Conservation (phyloP, 2,113 vertebrate genomes). For the Dasyornis broadbenti region DNA sequence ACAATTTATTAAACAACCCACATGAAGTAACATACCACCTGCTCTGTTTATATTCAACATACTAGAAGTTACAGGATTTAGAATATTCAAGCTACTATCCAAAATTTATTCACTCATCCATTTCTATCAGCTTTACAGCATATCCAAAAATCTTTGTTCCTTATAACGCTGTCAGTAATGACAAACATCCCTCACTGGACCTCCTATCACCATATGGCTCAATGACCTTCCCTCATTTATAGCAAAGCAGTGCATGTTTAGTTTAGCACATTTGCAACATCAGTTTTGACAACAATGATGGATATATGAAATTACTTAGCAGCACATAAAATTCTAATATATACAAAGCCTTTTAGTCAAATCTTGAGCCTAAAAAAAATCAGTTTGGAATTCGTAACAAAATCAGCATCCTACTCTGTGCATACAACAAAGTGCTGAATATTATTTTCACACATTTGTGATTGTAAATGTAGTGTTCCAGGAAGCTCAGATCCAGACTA, state of each 20-base stretch:
- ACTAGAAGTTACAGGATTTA: neutral
- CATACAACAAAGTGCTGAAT: neutral
- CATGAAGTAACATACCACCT: neutral
- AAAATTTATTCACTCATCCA: neutral
- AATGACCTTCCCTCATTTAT: neutral
- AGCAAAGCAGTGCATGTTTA: neutral
- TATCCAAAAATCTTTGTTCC: neutral
- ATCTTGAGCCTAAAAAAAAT: neutral
- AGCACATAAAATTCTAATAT: neutral
- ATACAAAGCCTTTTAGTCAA: conserved; percentile 16
- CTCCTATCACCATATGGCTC: neutral
- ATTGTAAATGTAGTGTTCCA: neutral
- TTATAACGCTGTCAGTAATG: neutral
- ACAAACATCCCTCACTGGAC: neutral
- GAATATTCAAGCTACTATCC: neutral
- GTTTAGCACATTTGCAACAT: neutral
- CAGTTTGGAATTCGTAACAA: neutral
- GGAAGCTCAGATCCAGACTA: neutral
- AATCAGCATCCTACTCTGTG: neutral
- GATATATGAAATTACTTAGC: conserved; percentile 8
- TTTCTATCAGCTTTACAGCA: neutral
- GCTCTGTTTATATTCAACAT: neutral
- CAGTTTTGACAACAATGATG: neutral
- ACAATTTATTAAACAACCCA: neutral
- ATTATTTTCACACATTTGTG: neutral